Base-by-base conservation (phyloP, 2,888 invertebrate species). In the Pristionchus mayeri region DNA sequence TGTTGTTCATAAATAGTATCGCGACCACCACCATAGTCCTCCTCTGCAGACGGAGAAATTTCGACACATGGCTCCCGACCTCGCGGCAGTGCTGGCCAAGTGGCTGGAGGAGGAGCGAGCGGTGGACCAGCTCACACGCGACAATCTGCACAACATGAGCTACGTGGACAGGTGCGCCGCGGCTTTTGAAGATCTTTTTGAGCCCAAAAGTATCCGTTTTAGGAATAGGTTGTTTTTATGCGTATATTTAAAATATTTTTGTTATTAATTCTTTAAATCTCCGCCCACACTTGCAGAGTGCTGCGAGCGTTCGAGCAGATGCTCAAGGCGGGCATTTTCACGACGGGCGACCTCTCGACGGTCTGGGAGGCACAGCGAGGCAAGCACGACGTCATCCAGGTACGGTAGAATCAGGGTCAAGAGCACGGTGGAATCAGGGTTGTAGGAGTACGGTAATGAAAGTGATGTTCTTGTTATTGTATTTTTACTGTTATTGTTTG, bases 101-200 rank as follows among this genome's bases (percentile, higher is more conserved):
- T 75, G 75, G 84, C 9, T 84, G 16, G 84, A 84, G 40, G 84
- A 84, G 52, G 71, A 75, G 4, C 21, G 84, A 18, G 40, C 54
- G 27, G 79, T 87, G 27, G 86, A 87, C 18, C n/a, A 63, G 6
- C 85, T 87, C 71, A 86, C 71, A 44, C 84, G 80, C 50, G 87
- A 87, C 67, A 86, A 87, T 52, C 83, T 87, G 0, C 87, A 87
- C 52, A 86, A 87, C 34, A 4, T 63, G 13, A 85, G 57, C 34
- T 87, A 85, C 40, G 75, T 85, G 13, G 87, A 87, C 6, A 76
- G 86, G 86, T 85, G 21, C n/a, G 48, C 27, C 44, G 13, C n/a
- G 9, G 21, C n/a, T n/a, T n/a, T n/a, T 0, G 52, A 52, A 18
- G 50, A 9, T 50, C 2, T 9, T 71, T n/a, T n/a, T n/a, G n/a